Percentiles rank a stretch among this genome's conserved stretches.
phyloP scores from a whole-genome alignment of 2,797 vertebrate genomes.

The Philypnodon macrostomus region DNA sequence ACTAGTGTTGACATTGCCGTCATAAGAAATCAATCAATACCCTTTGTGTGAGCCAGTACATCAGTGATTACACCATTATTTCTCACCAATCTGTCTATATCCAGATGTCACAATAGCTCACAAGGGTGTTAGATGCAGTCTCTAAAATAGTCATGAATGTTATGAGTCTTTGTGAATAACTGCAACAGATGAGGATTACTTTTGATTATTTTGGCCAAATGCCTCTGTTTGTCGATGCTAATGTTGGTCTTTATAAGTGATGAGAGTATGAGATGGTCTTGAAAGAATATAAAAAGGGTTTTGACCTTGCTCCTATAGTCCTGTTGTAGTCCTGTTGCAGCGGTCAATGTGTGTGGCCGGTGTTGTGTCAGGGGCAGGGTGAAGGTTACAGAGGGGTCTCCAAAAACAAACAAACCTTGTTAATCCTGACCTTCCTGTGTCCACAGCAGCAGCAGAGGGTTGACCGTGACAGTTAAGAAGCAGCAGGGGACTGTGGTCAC shows the following conservation, averaged over 20 bases:
- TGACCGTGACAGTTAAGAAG: conserved; percentile 62
- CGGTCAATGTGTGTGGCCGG: conserved; percentile 42
- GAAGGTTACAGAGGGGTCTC: conserved; percentile 48
- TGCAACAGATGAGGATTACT: conserved; percentile 30
- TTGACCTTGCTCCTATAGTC: conserved; percentile 9
- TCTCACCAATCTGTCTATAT: not conserved
- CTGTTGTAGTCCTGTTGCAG: conserved; percentile 16
- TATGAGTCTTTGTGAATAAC: conserved; percentile 2
- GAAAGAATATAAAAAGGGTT: not conserved
- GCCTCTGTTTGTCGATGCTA: conserved; percentile 55
- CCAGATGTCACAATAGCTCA: not conserved
- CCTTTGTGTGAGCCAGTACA: too few relatives aligned
- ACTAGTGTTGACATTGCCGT: too few relatives aligned
- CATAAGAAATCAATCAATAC: too few relatives aligned
- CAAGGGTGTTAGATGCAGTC: not conserved
- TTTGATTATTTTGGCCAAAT: conserved; percentile 36
- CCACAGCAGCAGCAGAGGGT: conserved; percentile 33
- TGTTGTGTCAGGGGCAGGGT: conserved; percentile 48
- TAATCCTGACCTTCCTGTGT: conserved; percentile 63
- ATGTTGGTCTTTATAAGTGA: conserved; percentile 8
- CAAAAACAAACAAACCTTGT: conserved; percentile 49
- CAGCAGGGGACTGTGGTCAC: conserved; percentile 38
- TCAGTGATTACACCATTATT: not conserved
- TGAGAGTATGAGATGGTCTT: not conserved
- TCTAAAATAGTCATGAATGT: not conserved